These are phyloP conservation scores for Rhineura floridana DNA, from an alignment of 2,113 vertebrate species.

Conservation along the genomic window DNA sequence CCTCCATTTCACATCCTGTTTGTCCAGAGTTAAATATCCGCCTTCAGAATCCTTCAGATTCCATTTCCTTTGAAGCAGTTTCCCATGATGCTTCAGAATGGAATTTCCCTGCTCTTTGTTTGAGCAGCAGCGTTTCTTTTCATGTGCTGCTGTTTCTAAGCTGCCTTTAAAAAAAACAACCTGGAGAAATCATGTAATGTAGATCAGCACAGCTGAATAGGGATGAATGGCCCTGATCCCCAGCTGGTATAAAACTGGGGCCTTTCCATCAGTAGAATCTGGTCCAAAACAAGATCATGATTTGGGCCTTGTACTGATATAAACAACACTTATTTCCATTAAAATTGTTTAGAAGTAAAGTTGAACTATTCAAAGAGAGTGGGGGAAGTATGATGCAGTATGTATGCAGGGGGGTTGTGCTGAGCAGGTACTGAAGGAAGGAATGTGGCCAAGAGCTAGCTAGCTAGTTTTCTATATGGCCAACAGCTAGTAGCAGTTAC, in stretches of 20 bases:
- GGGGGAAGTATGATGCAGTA: neutral
- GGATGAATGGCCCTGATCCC: rapidly evolving
- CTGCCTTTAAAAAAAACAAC: no score
- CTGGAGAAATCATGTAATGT: rapidly evolving
- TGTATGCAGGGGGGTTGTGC: slow-evolving; percentile 18
- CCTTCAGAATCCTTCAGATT: slow-evolving; percentile 15
- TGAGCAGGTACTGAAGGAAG: slow-evolving; percentile 6
- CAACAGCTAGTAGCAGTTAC: neutral
- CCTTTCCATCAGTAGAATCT: neutral
- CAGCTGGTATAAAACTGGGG: neutral
- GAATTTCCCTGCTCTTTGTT: slow-evolving; percentile 41
- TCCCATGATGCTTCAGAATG: slow-evolving; percentile 44
- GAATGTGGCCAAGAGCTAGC: neutral
- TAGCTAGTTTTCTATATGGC: no score
- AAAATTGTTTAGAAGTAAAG: neutral
- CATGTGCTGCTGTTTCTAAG: slow-evolving; percentile 3
- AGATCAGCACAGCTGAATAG: neutral
- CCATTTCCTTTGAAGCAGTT: slow-evolving; percentile 41
- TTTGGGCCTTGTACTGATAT: neutral
- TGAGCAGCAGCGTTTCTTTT: slow-evolving; percentile 36
- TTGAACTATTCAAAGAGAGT: rapidly evolving
- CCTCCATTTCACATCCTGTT: slow-evolving; percentile 34
- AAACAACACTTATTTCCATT: neutral
- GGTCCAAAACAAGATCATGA: rapidly evolving
- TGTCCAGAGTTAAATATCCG: slow-evolving; percentile 26